Percentiles rank a stretch among this genome's conserved stretches.
Conservation (phyloP, 2,888 invertebrate species). For the Apamea epomidion region DNA sequence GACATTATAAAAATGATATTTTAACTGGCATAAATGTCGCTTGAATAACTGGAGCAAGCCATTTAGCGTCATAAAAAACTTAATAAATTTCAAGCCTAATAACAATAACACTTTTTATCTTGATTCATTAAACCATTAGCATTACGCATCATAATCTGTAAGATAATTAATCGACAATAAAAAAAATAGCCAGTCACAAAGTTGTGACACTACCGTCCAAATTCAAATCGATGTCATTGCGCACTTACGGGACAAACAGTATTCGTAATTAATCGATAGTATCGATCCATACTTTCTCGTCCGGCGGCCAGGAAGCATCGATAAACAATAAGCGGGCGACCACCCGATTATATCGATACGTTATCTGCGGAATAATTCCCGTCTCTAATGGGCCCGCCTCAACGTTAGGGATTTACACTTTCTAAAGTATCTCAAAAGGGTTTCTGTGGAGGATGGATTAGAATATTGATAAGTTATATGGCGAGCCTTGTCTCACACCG, state of each 20-base stretch:
- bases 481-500: constrained; percentile 51
- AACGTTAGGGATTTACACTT: constrained; percentile 88
- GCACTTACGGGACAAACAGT: constrained; percentile 84
- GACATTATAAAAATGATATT: constrained; percentile 51
- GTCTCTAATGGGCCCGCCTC: constrained; percentile 87
- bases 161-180: constrained; percentile 47
- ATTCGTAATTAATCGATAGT: constrained; percentile 85
- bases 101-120: constrained; percentile 11
- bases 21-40: constrained; percentile 40
- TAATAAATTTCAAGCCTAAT: constrained; percentile 17
- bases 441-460: constrained; percentile 83
- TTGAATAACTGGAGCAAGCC: constrained; percentile 27
- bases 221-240: constrained; percentile 81
- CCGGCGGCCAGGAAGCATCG: constrained; percentile 79
- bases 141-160: constrained; percentile 54
- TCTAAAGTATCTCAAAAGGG: constrained; percentile 86
- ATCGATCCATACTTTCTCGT: constrained; percentile 83
- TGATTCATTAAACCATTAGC: constrained; percentile 25
- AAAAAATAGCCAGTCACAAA: constrained; percentile 60
- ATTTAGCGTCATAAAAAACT: constrained; percentile 15
- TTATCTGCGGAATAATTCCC: constrained; percentile 84
- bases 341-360: constrained; percentile 87
- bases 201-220: constrained; percentile 59
- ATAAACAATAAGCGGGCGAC: constrained; percentile 88
- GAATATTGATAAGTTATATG: constrained; percentile 82